These are phyloP conservation scores for Atractosteus spatula DNA, from an alignment of 2,113 vertebrate genomes.

Conservation along the genomic window DNA sequence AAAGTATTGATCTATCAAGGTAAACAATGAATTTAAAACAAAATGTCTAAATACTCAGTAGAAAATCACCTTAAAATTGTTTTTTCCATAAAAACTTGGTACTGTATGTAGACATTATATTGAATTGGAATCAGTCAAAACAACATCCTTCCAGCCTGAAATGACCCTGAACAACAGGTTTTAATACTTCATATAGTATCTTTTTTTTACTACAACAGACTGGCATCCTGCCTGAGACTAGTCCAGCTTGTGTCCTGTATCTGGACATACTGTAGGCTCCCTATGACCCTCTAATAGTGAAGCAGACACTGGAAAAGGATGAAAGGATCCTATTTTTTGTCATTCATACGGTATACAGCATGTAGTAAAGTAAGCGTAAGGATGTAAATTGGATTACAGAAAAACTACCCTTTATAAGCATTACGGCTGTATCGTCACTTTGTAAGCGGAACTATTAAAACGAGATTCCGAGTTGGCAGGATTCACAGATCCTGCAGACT, in stretches of 20 bases:
- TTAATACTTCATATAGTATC: neutral
- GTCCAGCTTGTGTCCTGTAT: too few relatives aligned
- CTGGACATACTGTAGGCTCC: neutral
- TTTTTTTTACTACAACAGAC: neutral
- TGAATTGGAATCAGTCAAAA: too few relatives aligned
- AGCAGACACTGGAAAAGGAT: too few relatives aligned
- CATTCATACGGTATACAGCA: conserved; percentile 25
- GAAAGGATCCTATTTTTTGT: neutral
- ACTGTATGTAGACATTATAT: too few relatives aligned
- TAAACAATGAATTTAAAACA: too few relatives aligned
- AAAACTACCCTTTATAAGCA: conserved; percentile 16
- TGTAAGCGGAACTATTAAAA: conserved; percentile 31
- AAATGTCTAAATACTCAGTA: too few relatives aligned
- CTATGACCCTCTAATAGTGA: too few relatives aligned
- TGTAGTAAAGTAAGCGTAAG: conserved; percentile 11
- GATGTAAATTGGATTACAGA: conserved; percentile 19
- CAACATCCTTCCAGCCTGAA: too few relatives aligned
- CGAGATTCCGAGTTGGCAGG: conserved; percentile 49
- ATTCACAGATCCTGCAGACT: conserved; percentile 39
- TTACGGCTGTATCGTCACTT: conserved; percentile 23
- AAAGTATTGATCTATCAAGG: too few relatives aligned
- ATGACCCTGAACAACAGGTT: too few relatives aligned
- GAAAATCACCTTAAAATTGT: too few relatives aligned
- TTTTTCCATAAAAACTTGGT: too few relatives aligned
- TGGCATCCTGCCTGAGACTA: neutral